Base-by-base conservation (phyloP, 2,797 vertebrate species). In the Taeniopygia guttata region DNA sequence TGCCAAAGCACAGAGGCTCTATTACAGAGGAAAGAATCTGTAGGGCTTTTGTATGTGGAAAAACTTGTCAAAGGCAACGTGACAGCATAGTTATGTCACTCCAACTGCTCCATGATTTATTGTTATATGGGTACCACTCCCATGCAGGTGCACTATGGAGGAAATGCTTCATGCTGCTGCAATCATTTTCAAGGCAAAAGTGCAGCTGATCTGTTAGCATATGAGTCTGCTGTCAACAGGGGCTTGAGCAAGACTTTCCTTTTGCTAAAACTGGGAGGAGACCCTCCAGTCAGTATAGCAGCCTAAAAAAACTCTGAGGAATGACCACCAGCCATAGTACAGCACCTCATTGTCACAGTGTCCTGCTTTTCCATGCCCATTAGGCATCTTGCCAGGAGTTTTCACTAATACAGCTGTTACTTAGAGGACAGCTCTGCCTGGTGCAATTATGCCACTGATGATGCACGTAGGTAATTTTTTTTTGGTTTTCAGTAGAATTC, bases 1-100 rank as follows among this genome's bases (percentile, higher is more conserved):
- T 55, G 88, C 80, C 88, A 96, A 91, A 84, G 62, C 76, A 93
- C 76, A 92, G 68, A 87, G 77, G 64, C 30, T 74, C 13, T 52
- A 16, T 63, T 32, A 40, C 46, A 52, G 23, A 73, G 66, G 43
- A 84, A 93, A 79, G 48, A 64, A 72, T 64, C 36, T 48, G 49
- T 58, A 45, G 54, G 52, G 45, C 54, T 92, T 93, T 89, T 84
- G 42, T 58, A 27, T 10, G 40, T 78, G 87, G 82, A 92, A 94
- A 94, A 77, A 54, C 17, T 34, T 75, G 59, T 84, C 67, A 56
- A 73, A 83, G 73, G 73, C 54, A 62, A 64, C 0, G 0, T 77
- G 84, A 49, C 64, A 85, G 34, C 0, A 0, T 5, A 51, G 56
- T 52, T 76, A 7, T 22, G 19, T 79, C 82, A 63, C 54, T 82